A percentile compares a stretch with the other conserved stretches of the same genome.
These are phyloP conservation scores for Cygnus olor DNA, from an alignment of 2,797 vertebrate genomes.

Conservation along the genomic window DNA sequence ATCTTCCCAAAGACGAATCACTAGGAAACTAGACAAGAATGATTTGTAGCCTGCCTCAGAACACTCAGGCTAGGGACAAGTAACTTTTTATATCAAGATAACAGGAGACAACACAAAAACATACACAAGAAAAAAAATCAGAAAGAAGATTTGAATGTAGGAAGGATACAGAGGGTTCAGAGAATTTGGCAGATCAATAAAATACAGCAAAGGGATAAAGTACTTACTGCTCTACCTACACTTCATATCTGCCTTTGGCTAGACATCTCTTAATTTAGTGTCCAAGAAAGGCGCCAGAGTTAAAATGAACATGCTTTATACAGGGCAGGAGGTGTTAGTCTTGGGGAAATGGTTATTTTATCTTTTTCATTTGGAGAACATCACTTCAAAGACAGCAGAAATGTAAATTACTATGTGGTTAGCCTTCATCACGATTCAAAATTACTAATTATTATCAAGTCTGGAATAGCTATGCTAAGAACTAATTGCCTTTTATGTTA, in stretches of 20 bases:
- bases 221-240: not conserved
- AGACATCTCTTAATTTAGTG: too few species aligned
- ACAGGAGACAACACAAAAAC: not conserved
- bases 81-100: not conserved
- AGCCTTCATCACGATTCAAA: not conserved
- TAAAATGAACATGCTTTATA: too few species aligned
- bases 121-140: not conserved
- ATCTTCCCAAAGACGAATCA: not conserved
- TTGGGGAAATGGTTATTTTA: too few species aligned
- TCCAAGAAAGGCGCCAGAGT: too few species aligned
- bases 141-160: not conserved
- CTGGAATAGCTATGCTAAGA: not conserved
- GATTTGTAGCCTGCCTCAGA: not conserved
- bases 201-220: not conserved
- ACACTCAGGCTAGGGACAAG: not conserved
- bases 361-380: too few species aligned
- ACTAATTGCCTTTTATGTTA: not conserved
- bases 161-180: not conserved
- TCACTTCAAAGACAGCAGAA: not conserved
- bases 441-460: not conserved
- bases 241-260: too few species aligned
- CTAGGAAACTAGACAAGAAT: not conserved
- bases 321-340: too few species aligned
- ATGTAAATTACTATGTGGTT: not conserved
- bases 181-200: not conserved